Base-by-base conservation (phyloP, 2,888 invertebrate species). In the Agriopis aurantiaria region DNA sequence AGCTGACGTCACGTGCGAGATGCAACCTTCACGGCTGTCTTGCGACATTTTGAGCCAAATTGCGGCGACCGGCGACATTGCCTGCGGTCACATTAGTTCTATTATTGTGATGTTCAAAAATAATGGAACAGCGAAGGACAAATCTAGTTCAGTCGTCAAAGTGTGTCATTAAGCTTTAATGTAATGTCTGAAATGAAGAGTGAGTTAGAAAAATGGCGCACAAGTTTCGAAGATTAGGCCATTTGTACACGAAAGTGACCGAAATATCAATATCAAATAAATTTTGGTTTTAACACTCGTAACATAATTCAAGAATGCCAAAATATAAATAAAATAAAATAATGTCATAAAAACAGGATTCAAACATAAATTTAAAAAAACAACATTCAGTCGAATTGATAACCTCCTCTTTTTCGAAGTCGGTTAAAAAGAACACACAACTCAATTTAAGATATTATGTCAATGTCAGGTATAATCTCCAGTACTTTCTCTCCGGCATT, bases 1-100 rank as follows among this genome's bases (percentile, higher is more conserved):
- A 72, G 79, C 77, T 91, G 92, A 91, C 91, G 92, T 92, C 91
- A 89, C 80, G 87, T 89, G 88, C 86, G 80, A 77, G 80, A 78
- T 85, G 86, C 89, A 90, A 81, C 92, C 92, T 93, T 92, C 92
- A 90, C 82, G 91, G 80, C 79, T 88, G 86, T 89, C 87, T 82
- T 84, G 85, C 85, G 83, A 82, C 82, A 83, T 84, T 71, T 85
- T 80, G 81, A 83, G 82, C 76, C 80, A 77, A 85, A 75, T 79
- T 76, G 67, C 68, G 82, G 79, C 80, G 85, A 85, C 85, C 66
- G 81, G 79, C 81, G 86, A 88, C 86, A 86, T 81, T 82, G 81
- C 74, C 80, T 82, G 82, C 73, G 86, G 82, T 81, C 81, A 80
- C 86, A 87, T 87, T 82, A 84, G 81, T 68, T 72, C 61, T 70